Conservation (phyloP, 2,113 vertebrate genomes). For the Puntigrus tetrazona region DNA sequence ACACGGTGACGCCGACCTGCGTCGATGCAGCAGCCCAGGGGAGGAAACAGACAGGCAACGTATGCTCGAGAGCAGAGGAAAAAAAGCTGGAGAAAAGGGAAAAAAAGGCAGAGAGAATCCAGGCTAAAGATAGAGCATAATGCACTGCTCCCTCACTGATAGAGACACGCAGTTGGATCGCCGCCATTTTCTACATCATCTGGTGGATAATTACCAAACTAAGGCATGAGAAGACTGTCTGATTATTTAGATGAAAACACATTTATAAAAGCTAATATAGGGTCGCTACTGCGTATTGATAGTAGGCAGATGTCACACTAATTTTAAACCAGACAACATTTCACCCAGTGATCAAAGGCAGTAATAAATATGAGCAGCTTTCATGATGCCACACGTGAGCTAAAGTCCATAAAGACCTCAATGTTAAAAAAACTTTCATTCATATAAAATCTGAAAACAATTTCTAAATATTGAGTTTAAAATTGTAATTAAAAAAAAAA, state of each 20-base stretch:
- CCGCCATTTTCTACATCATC: conserved; percentile 35
- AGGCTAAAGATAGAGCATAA: conserved; percentile 59
- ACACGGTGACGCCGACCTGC: conserved; percentile 88
- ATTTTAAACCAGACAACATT: not conserved
- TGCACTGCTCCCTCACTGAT: conserved; percentile 58
- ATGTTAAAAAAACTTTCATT: not conserved
- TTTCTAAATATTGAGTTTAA: too few relatives aligned
- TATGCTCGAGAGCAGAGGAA: conserved; percentile 17
- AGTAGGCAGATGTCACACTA: not conserved
- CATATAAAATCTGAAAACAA: too few relatives aligned
- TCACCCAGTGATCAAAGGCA: not conserved
- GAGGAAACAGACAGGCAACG: conserved; percentile 87
- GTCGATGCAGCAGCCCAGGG: conserved; percentile 80
- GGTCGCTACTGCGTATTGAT: not conserved
- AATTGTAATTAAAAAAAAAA: too few relatives aligned
- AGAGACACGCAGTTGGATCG: not conserved
- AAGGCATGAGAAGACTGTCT: not conserved
- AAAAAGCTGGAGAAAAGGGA: conserved; percentile 50
- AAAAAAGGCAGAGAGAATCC: conserved; percentile 52
- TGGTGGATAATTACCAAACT: not conserved
- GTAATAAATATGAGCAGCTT: not conserved
- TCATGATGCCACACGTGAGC: not conserved
- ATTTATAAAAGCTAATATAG: not conserved
- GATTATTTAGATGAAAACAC: not conserved
- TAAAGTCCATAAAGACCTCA: not conserved